Evolutionary conservation across 37 sponge, comb jelly and placozoan species (phyloP).

Genomic region (Eunapius fragilis): DNA sequence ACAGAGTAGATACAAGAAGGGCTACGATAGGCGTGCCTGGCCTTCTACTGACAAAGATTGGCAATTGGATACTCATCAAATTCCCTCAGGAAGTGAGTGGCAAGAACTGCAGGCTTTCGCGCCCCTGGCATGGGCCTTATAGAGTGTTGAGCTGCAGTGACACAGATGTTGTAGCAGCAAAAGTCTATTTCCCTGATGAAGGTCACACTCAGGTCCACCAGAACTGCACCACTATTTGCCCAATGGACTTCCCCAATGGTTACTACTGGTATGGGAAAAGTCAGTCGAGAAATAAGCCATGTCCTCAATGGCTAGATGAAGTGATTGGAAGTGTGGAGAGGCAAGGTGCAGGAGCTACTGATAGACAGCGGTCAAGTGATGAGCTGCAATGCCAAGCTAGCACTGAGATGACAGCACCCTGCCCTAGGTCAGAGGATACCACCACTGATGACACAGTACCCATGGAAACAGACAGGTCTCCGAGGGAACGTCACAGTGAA

Average conservation of each 20-base stretch:
- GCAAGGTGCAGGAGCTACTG: no score
- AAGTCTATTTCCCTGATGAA: constrained; percentile 54
- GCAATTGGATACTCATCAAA: constrained; percentile 38
- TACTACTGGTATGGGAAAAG: constrained; percentile 64
- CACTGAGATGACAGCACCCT: no score
- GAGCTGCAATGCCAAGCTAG: no score
- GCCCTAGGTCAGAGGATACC: no score
- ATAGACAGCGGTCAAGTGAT: no score
- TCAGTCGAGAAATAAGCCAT: no score
- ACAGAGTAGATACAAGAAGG: constrained; percentile 7
- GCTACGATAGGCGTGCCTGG: constrained; percentile 19
- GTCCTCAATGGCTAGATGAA: no score
- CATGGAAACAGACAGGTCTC: no score
- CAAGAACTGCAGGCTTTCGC: constrained; percentile 15
- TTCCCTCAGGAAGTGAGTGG: constrained; percentile 51
- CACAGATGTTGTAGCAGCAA: constrained; percentile 18
- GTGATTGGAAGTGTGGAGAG: no score
- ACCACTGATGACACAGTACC: no score
- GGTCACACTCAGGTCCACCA: constrained; percentile 33
- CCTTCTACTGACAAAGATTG: not conserved
- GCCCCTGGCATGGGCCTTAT: constrained; percentile 63
- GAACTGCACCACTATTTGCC: constrained; percentile 36
- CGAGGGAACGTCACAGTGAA: no score
- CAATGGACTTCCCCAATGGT: constrained; percentile 35
- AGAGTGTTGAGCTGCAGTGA: constrained; percentile 5